Base-by-base conservation (phyloP, 2,888 invertebrate species). In the Gisinianus flammeolus region DNA sequence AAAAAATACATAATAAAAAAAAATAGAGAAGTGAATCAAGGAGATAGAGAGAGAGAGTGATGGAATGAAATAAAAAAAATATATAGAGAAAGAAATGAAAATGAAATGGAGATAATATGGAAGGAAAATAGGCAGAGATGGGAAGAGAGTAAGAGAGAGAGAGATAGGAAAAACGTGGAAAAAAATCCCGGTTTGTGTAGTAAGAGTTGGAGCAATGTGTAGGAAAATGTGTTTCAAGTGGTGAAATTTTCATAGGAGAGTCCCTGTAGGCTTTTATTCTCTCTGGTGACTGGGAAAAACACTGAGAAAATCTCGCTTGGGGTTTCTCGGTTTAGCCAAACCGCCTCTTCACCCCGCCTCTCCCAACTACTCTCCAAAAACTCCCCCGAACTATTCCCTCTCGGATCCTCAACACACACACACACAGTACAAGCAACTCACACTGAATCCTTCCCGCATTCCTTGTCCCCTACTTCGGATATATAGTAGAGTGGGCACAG, bases 301-400 rank as follows among this genome's bases (percentile, higher is more conserved):
- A 83, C 81, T 81, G 83, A 80, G 80, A 84, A 83, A 84, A 84
- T 84, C 84, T 84, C 82, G 83, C 83, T 83, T 84, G 84, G 84
- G 83, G 82, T 84, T 83, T 83, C 76, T 81, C 79, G 81, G 81
- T 81, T 81, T 81, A 81, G 80, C 58, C 22, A 58, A 66, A 67
- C 33, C 67, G 67, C 75, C 62, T 73, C 73, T 73, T 62, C 62
- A 31, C 64, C 73, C 73, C 73, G 64, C 64, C 73, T 73, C 73
- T 73, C 73, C 73, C 56, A 56, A 72, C n/a, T 56, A 72, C 56
- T 54, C 72, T 26, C 28, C 33, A 62, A 74, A 69, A 30, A 31
- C 73, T 74, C 73, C 33, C 73, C 73, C 28, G 62, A 64, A 33
- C 64, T 64, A 58, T 62, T 72, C 72, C 58, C 28, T 16, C 26